phyloP scores from a whole-genome alignment of 2,113 vertebrate species.

The Sardina pilchardus region DNA sequence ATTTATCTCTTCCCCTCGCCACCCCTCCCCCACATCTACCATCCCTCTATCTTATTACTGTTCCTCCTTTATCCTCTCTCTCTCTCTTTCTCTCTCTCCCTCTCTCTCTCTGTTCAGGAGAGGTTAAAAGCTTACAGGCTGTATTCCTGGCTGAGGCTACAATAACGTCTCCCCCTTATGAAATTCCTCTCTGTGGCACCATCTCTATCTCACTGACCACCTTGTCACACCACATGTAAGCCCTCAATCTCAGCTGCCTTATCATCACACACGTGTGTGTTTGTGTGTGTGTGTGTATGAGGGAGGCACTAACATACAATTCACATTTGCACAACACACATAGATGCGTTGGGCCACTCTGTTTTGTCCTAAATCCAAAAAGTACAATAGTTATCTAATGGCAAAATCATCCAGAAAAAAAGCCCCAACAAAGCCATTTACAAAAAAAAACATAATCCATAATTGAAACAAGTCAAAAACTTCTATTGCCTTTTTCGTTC shows the following conservation, averaged over 20 bases:
- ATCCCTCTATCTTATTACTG: slow-evolving; percentile 30
- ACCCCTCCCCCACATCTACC: background rate
- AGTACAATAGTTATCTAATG: background rate
- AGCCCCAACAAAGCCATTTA: background rate
- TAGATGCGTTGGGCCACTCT: background rate
- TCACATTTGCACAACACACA: background rate
- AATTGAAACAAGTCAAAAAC: background rate
- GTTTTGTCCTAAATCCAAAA: background rate
- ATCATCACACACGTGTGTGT: background rate
- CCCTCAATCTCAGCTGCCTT: background rate
- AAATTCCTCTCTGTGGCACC: background rate
- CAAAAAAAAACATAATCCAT: slow-evolving; percentile 33
- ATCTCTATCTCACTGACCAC: slow-evolving; percentile 4
- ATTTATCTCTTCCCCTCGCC: slow-evolving; percentile 2
- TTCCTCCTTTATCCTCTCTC: background rate
- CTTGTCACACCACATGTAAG: background rate
- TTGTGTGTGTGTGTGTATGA: too few relatives aligned
- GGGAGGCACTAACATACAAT: too few relatives aligned
- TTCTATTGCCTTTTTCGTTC: background rate
- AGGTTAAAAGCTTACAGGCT: background rate
- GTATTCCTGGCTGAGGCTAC: background rate
- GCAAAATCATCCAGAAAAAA: background rate
- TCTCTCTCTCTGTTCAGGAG: background rate
- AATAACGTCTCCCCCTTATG: background rate
- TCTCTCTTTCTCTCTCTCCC: slow-evolving; percentile 11